Percentiles rank a stretch among this genome's conserved stretches.
Evolutionary conservation across 2,113 vertebrate species (phyloP).

Genomic region (Bubo bubo): DNA sequence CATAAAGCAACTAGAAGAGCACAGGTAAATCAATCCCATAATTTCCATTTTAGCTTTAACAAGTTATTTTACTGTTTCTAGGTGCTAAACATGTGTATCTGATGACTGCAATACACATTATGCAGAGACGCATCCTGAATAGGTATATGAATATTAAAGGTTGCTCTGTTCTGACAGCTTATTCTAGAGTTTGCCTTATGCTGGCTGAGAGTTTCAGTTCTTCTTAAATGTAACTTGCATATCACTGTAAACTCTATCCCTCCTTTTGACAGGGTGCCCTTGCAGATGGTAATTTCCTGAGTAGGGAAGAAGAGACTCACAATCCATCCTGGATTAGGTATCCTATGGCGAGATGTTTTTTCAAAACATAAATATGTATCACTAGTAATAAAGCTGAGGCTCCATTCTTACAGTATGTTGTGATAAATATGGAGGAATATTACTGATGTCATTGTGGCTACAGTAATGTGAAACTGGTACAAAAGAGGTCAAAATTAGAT

Average conservation of each 20-base stretch:
- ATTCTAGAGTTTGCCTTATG: conserved; percentile 49
- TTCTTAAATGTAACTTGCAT: conserved; percentile 64
- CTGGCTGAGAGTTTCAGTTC: conserved; percentile 65
- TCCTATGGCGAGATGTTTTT: conserved; percentile 26
- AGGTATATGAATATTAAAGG: conserved; percentile 63
- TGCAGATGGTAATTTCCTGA: conserved; percentile 65
- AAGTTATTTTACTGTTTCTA: conserved; percentile 62
- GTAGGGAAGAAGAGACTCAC: background rate
- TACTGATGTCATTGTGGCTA: background rate
- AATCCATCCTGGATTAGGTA: background rate
- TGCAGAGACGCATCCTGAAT: conserved; percentile 46
- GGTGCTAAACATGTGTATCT: conserved; percentile 49
- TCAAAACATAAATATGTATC: conserved; percentile 39
- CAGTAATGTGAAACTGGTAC: background rate
- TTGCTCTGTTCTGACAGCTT: conserved; percentile 58
- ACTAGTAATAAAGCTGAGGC: background rate
- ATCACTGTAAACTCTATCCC: conserved; percentile 50
- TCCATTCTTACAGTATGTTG: background rate
- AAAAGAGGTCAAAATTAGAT: background rate
- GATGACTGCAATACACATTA: conserved; percentile 64
- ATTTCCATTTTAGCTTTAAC: conserved; percentile 63
- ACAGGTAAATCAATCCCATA: conserved; percentile 38
- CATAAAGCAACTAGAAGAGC: conserved; percentile 7
- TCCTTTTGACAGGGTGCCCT: conserved; percentile 69
- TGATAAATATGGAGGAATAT: background rate